phyloP scores from a whole-genome alignment of 2,113 vertebrate species.

The Paradoxurus hermaphroditus region DNA sequence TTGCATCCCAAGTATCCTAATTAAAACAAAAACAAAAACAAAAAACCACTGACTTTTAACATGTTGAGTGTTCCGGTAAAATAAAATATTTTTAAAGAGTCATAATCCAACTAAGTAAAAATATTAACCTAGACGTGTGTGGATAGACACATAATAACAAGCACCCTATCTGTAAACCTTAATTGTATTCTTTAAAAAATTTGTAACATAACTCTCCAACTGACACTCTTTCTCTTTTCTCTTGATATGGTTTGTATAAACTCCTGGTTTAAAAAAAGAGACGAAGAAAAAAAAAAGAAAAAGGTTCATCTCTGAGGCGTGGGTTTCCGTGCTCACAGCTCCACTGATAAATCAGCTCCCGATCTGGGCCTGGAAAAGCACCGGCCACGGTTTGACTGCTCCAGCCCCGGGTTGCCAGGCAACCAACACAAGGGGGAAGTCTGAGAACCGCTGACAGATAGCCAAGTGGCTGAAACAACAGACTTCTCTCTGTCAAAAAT shows the following conservation, averaged over 20 bases:
- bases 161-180: slow-evolving; percentile 76
- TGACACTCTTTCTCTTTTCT: neutral
- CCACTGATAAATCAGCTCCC: slow-evolving; percentile 94
- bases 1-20: slow-evolving; percentile 48
- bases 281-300: neutral
- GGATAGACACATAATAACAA: neutral
- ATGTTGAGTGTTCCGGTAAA: neutral
- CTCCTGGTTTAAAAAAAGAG: slow-evolving; percentile 74
- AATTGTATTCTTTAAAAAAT: slow-evolving; percentile 83
- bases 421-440: slow-evolving; percentile 86
- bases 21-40: neutral
- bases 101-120: neutral
- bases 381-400: slow-evolving; percentile 88
- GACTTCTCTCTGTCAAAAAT: slow-evolving; percentile 86
- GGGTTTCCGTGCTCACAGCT: slow-evolving; percentile 86
- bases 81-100: neutral
- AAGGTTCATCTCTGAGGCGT: slow-evolving; percentile 89
- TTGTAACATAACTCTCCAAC: slow-evolving; percentile 64
- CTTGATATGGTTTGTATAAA: slow-evolving; percentile 65
- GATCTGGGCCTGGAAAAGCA: slow-evolving; percentile 90
- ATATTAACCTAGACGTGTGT: neutral
- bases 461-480: slow-evolving; percentile 91
- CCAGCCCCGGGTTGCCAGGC: slow-evolving; percentile 93
- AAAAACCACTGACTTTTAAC: neutral
- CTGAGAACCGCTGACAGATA: slow-evolving; percentile 87